Base-by-base conservation (phyloP, 2,888 invertebrate genomes). In the Dolichomitus sp. region DNA sequence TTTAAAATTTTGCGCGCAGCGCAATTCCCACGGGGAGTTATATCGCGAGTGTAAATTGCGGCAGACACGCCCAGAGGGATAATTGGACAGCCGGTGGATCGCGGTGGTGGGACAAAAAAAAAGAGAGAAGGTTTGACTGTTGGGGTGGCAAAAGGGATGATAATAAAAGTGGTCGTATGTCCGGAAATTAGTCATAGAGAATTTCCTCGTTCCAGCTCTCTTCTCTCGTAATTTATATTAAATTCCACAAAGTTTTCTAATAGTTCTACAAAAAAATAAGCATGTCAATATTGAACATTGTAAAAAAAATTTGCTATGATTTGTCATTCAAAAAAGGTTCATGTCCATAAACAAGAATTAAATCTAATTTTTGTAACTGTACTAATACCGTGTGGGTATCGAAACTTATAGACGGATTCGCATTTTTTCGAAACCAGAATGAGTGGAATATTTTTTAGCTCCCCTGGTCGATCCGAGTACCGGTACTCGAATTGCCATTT, bases 21-120 rank as follows among this genome's bases (percentile, higher is more conserved):
- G 52, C 37, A 52, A 33, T 57, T 9, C 70, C 19, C 70, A n/a
- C 7, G 30, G 70, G 57, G 54, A 37, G 40, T 61, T 42, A 70
- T 40, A 70, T 40, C 37, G 57, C 14, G 11, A 27, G 19, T 70
- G 70, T 57, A 57, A 70, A 70, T 57, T 50, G 52, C 27, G 54
- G 5, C 59, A n/a, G 6, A 23, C 7, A 40, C 14, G 12, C n/a
- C 42, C 57, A 42, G 42, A 23, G 27, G 27, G 57, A 70, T 57
- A 57, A 57, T 70, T 57, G 70, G 42, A 70, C 70, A 9, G 42
- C 17, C 54, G 52, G 70, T 27, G 42, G 11, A 69, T 42, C 4
- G 50, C 42, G 5, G 19, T 19, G 19, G 5, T 30, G 23, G 23
- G n/a, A 48, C 9, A 4, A 11, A 14, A 11, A 37, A 70, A 57